phyloP scores from a whole-genome alignment of 2,113 vertebrate genomes.

The Trachemys scripta region DNA sequence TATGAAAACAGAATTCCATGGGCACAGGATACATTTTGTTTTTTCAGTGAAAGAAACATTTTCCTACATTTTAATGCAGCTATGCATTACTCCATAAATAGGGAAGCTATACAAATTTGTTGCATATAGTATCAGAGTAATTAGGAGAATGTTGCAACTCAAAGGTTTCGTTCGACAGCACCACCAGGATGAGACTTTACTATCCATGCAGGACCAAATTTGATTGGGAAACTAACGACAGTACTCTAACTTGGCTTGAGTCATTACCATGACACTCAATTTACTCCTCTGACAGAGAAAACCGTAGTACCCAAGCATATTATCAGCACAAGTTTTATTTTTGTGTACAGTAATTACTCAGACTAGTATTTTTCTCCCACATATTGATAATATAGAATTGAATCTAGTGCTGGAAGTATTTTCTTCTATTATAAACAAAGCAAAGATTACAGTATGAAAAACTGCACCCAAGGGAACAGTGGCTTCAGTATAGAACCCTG shows the following conservation, averaged over 20 bases:
- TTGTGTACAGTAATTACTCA: conserved; percentile 7
- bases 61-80: background rate
- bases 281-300: conserved; percentile 17
- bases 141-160: background rate
- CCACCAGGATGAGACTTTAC: background rate
- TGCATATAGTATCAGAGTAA: background rate
- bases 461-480: conserved; percentile 32
- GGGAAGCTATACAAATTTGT: background rate
- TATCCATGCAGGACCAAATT: no score
- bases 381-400: conserved; percentile 49
- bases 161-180: background rate
- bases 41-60: background rate
- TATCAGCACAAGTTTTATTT: conserved; percentile 7
- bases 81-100: background rate
- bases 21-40: conserved; percentile 15
- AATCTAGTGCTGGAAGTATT: conserved; percentile 28
- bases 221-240: no score
- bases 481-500: conserved; percentile 28
- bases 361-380: conserved; percentile 22
- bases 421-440: conserved; percentile 38
- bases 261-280: conserved; percentile 9
- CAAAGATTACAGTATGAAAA: conserved; percentile 42
- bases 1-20: background rate
- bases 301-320: background rate
- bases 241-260: conserved; percentile 9